phyloP scores from a whole-genome alignment of 2,888 invertebrate genomes.

The Lithodes maja region DNA sequence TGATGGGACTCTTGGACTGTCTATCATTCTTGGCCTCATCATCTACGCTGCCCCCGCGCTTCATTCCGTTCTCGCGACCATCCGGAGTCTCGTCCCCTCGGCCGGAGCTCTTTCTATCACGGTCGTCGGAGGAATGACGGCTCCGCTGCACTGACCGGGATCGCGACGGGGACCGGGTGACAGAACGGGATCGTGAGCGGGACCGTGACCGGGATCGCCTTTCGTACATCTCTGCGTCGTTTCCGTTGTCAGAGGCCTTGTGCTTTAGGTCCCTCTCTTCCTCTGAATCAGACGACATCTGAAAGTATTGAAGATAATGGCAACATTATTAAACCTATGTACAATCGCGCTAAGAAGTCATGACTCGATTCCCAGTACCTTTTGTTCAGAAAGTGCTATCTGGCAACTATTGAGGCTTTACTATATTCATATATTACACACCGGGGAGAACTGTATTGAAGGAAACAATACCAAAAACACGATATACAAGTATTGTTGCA shows the following conservation, averaged over 20 bases:
- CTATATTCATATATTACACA: too few species aligned
- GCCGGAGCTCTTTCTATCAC: not conserved
- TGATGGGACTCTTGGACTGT: conserved; percentile 41
- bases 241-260: conserved; percentile 26
- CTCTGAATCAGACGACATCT: conserved; percentile 65
- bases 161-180: conserved; percentile 15
- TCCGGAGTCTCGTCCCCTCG: conserved; percentile 13
- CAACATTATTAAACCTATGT: too few species aligned
- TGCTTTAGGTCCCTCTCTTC: conserved; percentile 51
- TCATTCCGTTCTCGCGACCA: conserved; percentile 53
- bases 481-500: too few species aligned
- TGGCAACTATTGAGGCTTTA: too few species aligned
- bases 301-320: too few species aligned
- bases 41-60: conserved; percentile 15
- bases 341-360: too few species aligned
- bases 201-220: conserved; percentile 25
- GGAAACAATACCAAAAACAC: too few species aligned
- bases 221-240: conserved; percentile 37
- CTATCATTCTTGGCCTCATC: conserved; percentile 26
- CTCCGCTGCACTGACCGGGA: conserved; percentile 2
- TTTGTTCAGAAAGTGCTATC: too few species aligned
- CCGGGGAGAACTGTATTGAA: too few species aligned
- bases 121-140: conserved; percentile 8
- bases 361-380: too few species aligned
- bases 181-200: conserved; percentile 26